Base-by-base conservation (phyloP, 92 coral and sea anemone genomes). In the Porites evermanni region DNA sequence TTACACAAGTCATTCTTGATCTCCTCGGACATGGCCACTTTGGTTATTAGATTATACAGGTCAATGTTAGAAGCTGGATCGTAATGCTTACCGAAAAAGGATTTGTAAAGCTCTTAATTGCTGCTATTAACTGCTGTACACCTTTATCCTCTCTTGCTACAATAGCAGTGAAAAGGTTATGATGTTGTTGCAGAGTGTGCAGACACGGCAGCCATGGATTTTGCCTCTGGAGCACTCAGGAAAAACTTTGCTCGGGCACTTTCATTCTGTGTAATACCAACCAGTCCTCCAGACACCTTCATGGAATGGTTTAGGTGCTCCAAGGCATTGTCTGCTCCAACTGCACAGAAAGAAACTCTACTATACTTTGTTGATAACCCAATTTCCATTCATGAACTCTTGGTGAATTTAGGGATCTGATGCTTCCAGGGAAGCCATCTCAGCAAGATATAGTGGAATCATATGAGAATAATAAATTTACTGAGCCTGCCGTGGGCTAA, bases 141-240 rank as follows among this genome's bases (percentile, higher is more conserved):
- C 90, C 82, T 75, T 89, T 82, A 76, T 89, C 87, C 78, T 89
- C 88, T 29, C 89, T 87, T 47, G 89, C 79, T 67, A 63, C 38
- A 32, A 81, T 85, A 38, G 88, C 69, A 23, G 90, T 80, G 4
- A 81, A 52, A 69, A 88, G 82, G 87, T 81, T 79, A 54, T 80
- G 92, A 81, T 92, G 91, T 72, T 86, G 91, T 78, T 86, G 75
- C 56, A 73, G 70, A 14, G 88, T 67, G 32, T 29, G 32, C 59
- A 80, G 95, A 50, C 26, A 70, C 68, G 1, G 88, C 93, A 70
- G 93, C 88, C 95, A 92, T 92, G 6, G 77, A 87, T 80, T 86
- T 89, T 4, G 93, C 95, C 32, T 86, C 89, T 74, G 82, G 94
- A 54, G 92, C 88, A 67, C 85, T 88, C 32, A 88, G 78, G 60